Base-by-base conservation (phyloP, 1,140 invertebrate species). In the Grapholita molesta region DNA sequence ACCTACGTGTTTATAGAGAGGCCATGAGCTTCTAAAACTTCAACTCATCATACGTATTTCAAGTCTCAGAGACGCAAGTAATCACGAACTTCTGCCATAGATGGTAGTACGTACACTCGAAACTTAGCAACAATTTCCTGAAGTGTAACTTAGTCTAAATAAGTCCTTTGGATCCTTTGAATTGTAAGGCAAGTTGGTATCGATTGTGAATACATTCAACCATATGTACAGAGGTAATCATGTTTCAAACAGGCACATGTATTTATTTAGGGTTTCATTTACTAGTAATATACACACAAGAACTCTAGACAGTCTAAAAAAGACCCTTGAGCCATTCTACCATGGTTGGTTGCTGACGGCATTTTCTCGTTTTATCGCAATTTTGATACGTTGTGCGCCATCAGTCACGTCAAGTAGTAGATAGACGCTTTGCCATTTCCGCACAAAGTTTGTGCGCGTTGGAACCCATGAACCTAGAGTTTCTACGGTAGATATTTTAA, bases 101-200 rank as follows among this genome's bases (percentile, higher is more conserved):
- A 61, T 28, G 24, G 25, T 15, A 6, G 9, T 55, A 28, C 42
- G 8, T 28, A 30, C 24, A 15, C 12, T 57, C 28, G n/a, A 61
- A 61, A 61, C 55, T 61, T 61, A 61, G 55, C 55, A 61, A 61
- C 55, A 61, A 61, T 61, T 61, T 61, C 55, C 55, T 61, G 55
- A 61, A 30, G 25, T 53, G 52, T 61, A 61, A 61, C 24, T 61
- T 61, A 61, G 55, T 61, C 55, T 61, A 28, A 61, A 61, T 61
- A 61, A 61, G 24, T 32, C 28, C 55, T 55, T 42, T 15, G 11
- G n/a, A 42, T 11, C 35, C 35, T 52, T 61, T 61, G 55, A 61
- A 61, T 61, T 5, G 55, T 30, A 25, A 61, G 12, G 24, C 55
- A 61, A 61, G 24, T 61, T 61, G 21, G 12, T 61, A 61, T 61